A percentile compares a stretch with the other conserved stretches of the same genome.
These are phyloP conservation scores for Eidolon helvum DNA, from an alignment of 2,113 vertebrate genomes.

Conservation along the genomic window DNA sequence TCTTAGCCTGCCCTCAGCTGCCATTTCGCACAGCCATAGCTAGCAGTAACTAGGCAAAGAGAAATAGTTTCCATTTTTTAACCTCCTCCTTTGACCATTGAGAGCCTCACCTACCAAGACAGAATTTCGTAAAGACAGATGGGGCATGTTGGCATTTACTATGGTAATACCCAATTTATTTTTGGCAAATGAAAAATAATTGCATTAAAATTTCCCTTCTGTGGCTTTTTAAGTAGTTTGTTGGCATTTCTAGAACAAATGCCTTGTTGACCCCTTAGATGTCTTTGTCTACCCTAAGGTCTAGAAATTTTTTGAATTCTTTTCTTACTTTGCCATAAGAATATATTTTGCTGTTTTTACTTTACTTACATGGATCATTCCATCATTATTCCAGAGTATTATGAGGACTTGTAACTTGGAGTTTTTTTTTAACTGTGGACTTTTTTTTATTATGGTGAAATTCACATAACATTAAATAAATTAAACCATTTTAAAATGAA, in stretches of 20 bases:
- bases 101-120: not conserved
- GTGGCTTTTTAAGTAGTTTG: conserved; percentile 7
- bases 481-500: conserved; percentile 22
- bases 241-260: conserved; percentile 19
- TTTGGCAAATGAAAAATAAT: conserved; percentile 23
- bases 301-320: not conserved
- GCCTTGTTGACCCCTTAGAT: not conserved
- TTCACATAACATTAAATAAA: conserved; percentile 19
- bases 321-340: not conserved
- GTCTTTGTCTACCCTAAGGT: not conserved
- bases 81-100: not conserved
- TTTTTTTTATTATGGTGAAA: not conserved
- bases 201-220: conserved; percentile 16
- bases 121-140: not conserved
- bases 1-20: not conserved
- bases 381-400: not conserved
- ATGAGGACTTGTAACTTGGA: not conserved
- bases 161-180: not conserved
- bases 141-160: not conserved
- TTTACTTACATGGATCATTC: not conserved
- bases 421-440: not conserved
- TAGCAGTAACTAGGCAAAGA: not conserved
- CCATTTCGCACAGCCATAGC: not conserved
- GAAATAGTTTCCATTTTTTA: not conserved
- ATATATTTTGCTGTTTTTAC: conserved; percentile 3